Evolutionary conservation across 2,888 invertebrate species (phyloP).

Genomic region (Auanema sp.): DNA sequence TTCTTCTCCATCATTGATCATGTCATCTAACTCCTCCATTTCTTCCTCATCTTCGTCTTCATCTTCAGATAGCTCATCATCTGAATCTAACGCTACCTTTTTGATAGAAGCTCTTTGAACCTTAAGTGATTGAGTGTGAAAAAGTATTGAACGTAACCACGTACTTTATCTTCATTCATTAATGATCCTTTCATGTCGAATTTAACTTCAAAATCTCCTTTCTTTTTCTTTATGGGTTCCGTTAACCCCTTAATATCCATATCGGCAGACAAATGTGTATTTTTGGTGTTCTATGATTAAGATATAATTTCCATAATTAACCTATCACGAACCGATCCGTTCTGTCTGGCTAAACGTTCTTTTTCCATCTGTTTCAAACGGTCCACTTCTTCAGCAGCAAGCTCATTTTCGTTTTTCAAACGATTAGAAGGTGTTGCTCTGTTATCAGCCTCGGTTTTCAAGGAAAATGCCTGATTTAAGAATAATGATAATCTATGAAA

Average conservation of each 20-base stretch:
- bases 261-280: slow-evolving; percentile 37
- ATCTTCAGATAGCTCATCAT: slow-evolving; percentile 22
- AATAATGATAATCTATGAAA: not conserved
- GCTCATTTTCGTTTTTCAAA: slow-evolving; percentile 80
- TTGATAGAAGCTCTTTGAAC: slow-evolving; percentile 20
- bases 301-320: not conserved
- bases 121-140: slow-evolving; percentile 12
- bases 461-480: slow-evolving; percentile 26
- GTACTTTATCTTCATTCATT: slow-evolving; percentile 29
- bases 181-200: slow-evolving; percentile 38
- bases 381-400: slow-evolving; percentile 79
- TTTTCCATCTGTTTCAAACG: slow-evolving; percentile 75
- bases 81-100: slow-evolving; percentile 18
- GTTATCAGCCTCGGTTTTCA: slow-evolving; percentile 41
- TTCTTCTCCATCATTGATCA: slow-evolving; percentile 26
- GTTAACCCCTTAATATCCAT: slow-evolving; percentile 25
- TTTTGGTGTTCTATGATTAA: slow-evolving; percentile 18
- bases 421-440: slow-evolving; percentile 75
- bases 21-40: slow-evolving; percentile 46
- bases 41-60: slow-evolving; percentile 42
- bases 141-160: not conserved
- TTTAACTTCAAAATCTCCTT: slow-evolving; percentile 22
- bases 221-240: slow-evolving; percentile 15
- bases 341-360: slow-evolving; percentile 80
- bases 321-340: slow-evolving; percentile 17